Percentiles rank a stretch among this genome's conserved stretches.
Evolutionary conservation across 2,797 vertebrate genomes (phyloP).

Genomic region (Halcyon smyrnensis): DNA sequence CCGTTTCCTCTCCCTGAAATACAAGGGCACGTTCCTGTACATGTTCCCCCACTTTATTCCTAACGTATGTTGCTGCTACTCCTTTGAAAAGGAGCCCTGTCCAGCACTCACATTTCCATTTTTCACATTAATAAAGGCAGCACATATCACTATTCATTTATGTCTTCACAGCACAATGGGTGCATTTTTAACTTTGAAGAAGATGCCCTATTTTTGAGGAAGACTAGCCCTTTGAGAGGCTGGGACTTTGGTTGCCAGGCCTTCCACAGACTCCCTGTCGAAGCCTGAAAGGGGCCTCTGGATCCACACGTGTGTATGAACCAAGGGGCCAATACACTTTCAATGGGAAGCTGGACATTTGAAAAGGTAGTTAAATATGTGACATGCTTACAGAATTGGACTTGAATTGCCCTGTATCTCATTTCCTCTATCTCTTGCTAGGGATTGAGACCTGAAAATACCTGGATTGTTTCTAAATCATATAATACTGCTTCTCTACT

Average conservation of each 20-base stretch:
- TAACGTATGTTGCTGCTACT: fast-evolving
- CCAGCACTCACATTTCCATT: background rate
- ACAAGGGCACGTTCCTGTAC: background rate
- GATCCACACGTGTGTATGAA: fast-evolving
- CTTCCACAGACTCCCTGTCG: background rate
- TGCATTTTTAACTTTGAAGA: background rate
- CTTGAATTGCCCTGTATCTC: background rate
- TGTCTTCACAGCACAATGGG: background rate
- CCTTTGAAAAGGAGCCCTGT: background rate
- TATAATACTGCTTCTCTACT: background rate
- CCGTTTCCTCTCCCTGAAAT: background rate
- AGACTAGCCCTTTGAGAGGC: background rate
- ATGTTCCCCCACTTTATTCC: background rate
- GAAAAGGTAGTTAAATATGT: background rate
- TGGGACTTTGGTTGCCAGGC: background rate
- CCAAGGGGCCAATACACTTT: background rate
- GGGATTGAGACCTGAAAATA: background rate
- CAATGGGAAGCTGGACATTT: background rate
- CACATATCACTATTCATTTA: background rate
- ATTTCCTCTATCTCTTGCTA: background rate
- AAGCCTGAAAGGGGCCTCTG: background rate
- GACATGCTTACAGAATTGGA: background rate
- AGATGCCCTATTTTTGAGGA: background rate
- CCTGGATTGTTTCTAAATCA: background rate
- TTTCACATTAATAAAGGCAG: background rate